These are phyloP conservation scores for Anolis apletophallus DNA, from an alignment of 2,797 vertebrate species.

Conservation along the genomic window DNA sequence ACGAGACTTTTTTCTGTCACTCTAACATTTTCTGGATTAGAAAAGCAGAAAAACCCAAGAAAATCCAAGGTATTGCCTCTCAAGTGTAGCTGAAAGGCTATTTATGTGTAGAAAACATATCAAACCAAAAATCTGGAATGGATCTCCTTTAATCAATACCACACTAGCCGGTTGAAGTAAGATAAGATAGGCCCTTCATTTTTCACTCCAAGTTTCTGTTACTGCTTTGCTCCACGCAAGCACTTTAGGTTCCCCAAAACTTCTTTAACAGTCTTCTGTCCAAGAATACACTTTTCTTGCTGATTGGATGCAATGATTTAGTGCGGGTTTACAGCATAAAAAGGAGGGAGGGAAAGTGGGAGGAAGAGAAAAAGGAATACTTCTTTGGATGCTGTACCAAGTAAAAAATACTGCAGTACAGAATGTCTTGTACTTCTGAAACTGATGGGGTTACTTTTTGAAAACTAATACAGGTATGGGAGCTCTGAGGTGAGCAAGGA, in stretches of 20 bases:
- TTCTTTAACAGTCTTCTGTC: background rate
- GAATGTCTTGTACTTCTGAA: too few relatives aligned
- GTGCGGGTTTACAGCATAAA: background rate
- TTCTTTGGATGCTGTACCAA: too few relatives aligned
- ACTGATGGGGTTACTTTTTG: too few relatives aligned
- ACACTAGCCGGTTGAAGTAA: background rate
- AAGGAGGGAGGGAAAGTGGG: too few relatives aligned
- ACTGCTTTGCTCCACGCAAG: background rate
- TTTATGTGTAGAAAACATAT: background rate
- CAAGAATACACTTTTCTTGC: background rate
- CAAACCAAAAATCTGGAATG: background rate
- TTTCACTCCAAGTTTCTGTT: background rate
- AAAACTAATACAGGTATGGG: background rate
- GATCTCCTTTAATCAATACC: background rate
- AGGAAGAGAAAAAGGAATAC: too few relatives aligned
- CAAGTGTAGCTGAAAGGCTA: background rate
- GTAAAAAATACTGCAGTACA: too few relatives aligned
- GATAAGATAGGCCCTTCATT: background rate
- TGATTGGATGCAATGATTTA: background rate
- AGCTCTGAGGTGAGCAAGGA: background rate
- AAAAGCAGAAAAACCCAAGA: background rate
- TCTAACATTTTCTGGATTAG: background rate
- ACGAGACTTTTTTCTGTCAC: background rate
- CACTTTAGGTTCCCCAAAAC: background rate
- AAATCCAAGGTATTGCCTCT: background rate